Base-by-base conservation (phyloP, 2,888 invertebrate species). In the Apamea crenata region DNA sequence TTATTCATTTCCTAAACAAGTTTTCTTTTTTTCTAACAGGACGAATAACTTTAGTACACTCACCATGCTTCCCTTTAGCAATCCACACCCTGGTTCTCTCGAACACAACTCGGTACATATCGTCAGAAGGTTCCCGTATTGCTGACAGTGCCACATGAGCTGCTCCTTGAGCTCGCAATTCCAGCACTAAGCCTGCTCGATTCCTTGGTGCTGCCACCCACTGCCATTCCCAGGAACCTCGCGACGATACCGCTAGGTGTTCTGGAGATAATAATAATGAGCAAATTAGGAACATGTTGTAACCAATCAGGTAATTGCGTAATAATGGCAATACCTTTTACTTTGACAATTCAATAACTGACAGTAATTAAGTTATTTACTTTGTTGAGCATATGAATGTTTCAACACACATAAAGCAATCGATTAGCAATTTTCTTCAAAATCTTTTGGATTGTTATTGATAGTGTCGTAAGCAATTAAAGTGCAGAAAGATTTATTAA, bases 161-260 rank as follows among this genome's bases (percentile, higher is more conserved):
- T 0, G 97, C 97, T 25, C 97, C 97, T 63, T 97, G 97, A 0
- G 97, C 96, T 69, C 97, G 95, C 21, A 98, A 94, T 89, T 98
- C 98, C 78, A 98, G 92, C 2, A 98, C 97, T n/a, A 98, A 91
- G 4, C 97, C 97, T 40, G 97, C 97, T 82, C 97, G 94, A 91
- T 98, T 98, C 68, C 97, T 94, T 0, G 98, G 98, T 0, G 98
- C 97, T 0, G 97, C 95, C 65, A 98, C 97, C 97, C 97, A 98
- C 86, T 98, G 97, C 95, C 97, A 98, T 71, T 97, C 97, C 96
- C 97, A 98, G 16, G 97, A 97, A 8, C 97, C 97, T 14, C 97
- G 95, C 0, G 97, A 97, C 0, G 98, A 98, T 25, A 98, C 97
- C 8, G 98, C 97, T 72, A 98, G 93, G 90, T 98, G 97, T 93